Percentiles rank a stretch among this genome's conserved stretches.
phyloP scores from a whole-genome alignment of 2,797 vertebrate species.

The Lateolabrax maculatus region DNA sequence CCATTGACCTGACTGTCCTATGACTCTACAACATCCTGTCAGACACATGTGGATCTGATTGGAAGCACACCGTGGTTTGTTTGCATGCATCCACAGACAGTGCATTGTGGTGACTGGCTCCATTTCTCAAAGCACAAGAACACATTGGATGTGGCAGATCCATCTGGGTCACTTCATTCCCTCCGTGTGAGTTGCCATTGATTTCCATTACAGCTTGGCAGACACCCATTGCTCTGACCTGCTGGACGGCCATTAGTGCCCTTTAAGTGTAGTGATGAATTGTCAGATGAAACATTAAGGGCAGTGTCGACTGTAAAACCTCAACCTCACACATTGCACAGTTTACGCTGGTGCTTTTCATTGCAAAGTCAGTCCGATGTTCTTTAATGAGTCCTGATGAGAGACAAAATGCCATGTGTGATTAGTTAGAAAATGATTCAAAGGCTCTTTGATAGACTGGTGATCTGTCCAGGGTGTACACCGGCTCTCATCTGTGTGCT shows the following conservation, averaged over 20 bases:
- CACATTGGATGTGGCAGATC: slow-evolving; percentile 58
- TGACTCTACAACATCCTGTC: slow-evolving; percentile 70
- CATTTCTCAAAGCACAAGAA: slow-evolving; percentile 48
- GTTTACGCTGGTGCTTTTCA: slow-evolving; percentile 21
- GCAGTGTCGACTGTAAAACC: slow-evolving; percentile 1
- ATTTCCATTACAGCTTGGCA: slow-evolving; percentile 81
- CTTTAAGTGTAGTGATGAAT: slow-evolving; percentile 61
- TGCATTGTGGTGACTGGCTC: slow-evolving; percentile 55
- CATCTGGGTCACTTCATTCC: slow-evolving; percentile 79
- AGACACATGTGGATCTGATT: slow-evolving; percentile 72
- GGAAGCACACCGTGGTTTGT: slow-evolving; percentile 59
- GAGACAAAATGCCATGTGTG: background rate
- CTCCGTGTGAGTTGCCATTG: slow-evolving; percentile 81
- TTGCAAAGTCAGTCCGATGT: background rate
- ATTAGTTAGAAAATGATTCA: slow-evolving; percentile 3
- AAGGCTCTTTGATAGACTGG: background rate
- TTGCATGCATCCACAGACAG: slow-evolving; percentile 56
- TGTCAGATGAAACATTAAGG: slow-evolving; percentile 49
- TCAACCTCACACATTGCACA: background rate
- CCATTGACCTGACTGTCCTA: slow-evolving; percentile 45
- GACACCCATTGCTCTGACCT: slow-evolving; percentile 70
- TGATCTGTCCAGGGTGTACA: background rate
- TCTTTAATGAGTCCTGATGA: background rate
- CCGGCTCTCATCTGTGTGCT: background rate
- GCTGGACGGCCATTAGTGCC: slow-evolving; percentile 77